Evolutionary conservation across 2,113 vertebrate genomes (phyloP).

Genomic region (Paradisaea rubra): DNA sequence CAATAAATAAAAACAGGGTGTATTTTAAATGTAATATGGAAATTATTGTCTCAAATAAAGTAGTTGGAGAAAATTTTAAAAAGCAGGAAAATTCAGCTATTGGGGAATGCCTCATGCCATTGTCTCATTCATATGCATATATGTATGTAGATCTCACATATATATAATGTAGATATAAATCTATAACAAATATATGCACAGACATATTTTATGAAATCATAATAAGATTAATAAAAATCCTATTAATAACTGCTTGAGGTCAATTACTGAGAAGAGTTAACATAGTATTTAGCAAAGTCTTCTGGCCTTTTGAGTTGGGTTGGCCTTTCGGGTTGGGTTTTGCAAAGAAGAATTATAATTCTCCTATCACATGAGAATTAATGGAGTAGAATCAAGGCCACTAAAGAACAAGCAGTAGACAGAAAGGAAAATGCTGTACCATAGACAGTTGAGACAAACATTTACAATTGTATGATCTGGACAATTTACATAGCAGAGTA

Average conservation of each 20-base stretch:
- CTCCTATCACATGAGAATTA: neutral
- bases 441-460: neutral
- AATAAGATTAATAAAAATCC: neutral
- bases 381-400: neutral
- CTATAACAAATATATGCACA: neutral
- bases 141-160: neutral
- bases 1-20: neutral
- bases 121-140: neutral
- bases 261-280: neutral
- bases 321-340: neutral
- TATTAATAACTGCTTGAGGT: neutral
- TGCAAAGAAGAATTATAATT: neutral
- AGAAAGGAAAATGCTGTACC: neutral
- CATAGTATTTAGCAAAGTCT: neutral
- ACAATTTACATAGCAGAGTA: neutral
- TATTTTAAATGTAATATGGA: neutral
- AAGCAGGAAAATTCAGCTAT: neutral
- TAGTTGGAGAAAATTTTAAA: neutral
- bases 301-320: neutral
- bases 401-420: neutral
- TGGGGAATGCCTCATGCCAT: neutral
- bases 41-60: neutral
- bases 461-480: neutral
- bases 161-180: neutral
- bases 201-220: neutral